Evolutionary conservation across 1,140 invertebrate genomes (phyloP), one percentile per base, ranked within the genome.

Genomic region (Dysdera silvatica): DNA sequence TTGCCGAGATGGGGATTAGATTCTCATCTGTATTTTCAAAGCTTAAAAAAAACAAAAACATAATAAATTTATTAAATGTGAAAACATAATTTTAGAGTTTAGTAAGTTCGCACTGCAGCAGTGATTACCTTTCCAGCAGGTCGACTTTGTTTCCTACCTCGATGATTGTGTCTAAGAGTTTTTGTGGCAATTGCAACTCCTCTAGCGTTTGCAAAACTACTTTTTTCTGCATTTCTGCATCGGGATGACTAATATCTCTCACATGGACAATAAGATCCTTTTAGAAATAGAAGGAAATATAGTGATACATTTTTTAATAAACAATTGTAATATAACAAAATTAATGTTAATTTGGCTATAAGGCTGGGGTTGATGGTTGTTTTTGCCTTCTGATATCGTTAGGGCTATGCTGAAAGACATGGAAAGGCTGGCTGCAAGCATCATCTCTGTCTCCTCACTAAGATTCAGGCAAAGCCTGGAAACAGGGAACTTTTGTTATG

Each of bases 81-180:
- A 47, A 0, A 23, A 24, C 16, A 47, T 45, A 45, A 45, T 2
- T 45, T 16, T 61, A 2, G 18, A 20, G 20, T 18, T 5, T 7
- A 64, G 26, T n/a, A 64, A 51, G 20, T 5, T 61, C 3, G 10
- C 4, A 49, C 31, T 74, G 56, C 31, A 18, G 7, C 18, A 14
- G 14, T 16, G n/a, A 29, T 59, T 65, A 40, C 43, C 67, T 47
- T 26, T 61, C 40, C n/a, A 72, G 16, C 49, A 74, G 58, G 77
- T 92, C 90, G 59, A 83, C 79, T 79, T 95, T 95, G 75, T 94
- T 95, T 40, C 82, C 86, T 6, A 93, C 86, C 68, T 84, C 82
- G 26, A 95, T 83, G 61, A 93, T 80, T 28, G 80, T 81, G 41
- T 82, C 70, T 33, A 83, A 53, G 20, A 84, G 71, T 51, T 80